phyloP scores from a whole-genome alignment of 92 coral and sea anemone genomes.

The Epizoanthus stellaris region DNA sequence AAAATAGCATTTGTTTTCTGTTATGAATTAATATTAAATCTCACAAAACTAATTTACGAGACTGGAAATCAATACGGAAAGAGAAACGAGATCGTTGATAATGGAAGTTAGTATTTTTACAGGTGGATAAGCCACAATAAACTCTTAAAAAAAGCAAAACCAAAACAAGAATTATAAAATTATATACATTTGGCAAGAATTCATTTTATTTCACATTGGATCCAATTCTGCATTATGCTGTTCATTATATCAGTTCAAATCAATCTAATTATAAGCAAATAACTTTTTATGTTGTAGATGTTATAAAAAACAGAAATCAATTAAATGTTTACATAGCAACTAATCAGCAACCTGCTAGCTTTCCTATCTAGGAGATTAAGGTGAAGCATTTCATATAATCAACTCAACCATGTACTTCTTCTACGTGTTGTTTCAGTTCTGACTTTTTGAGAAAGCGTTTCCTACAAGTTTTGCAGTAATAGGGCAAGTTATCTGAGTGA shows the following conservation, averaged over 20 bases:
- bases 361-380: background rate
- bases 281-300: background rate
- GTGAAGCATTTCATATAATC: background rate
- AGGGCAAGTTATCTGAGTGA: conserved; percentile 84
- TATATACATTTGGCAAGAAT: too few relatives aligned
- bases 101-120: too few relatives aligned
- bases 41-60: too few relatives aligned
- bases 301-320: conserved; percentile 8
- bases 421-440: conserved; percentile 83
- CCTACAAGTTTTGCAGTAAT: conserved; percentile 85
- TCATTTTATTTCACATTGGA: conserved; percentile 6
- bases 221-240: background rate
- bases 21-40: too few relatives aligned
- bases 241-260: background rate
- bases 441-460: conserved; percentile 74
- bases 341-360: conserved; percentile 20
- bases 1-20: too few relatives aligned
- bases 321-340: background rate
- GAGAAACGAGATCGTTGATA: too few relatives aligned
- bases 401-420: conserved; percentile 64
- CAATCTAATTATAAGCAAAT: background rate
- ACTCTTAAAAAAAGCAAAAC: background rate
- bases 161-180: background rate
- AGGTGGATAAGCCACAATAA: too few relatives aligned
- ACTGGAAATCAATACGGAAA: too few relatives aligned